These are phyloP conservation scores for Brienomyrus longianalis DNA, from an alignment of 2,113 vertebrate species.

Conservation along the genomic window DNA sequence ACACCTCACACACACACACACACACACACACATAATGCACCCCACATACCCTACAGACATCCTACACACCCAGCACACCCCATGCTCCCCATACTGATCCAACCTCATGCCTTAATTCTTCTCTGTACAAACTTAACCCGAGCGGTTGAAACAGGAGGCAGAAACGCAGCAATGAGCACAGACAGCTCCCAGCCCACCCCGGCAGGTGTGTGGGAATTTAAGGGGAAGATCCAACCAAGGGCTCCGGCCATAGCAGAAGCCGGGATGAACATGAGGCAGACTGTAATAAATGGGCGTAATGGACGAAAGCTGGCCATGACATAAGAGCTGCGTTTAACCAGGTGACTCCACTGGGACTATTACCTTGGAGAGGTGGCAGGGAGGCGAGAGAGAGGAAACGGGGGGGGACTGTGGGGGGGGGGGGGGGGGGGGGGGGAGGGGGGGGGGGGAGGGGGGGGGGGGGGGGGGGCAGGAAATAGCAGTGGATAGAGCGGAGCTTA, in stretches of 20 bases:
- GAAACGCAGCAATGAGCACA: not conserved
- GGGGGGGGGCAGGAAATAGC: constrained; percentile 33
- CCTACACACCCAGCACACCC: too few species aligned
- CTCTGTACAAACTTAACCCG: not conserved
- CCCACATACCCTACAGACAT: not conserved
- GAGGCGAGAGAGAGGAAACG: constrained; percentile 15
- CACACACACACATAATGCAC: not conserved
- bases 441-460: constrained; percentile 1
- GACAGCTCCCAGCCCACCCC: constrained; percentile 30
- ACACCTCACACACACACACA: not conserved
- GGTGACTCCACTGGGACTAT: constrained; percentile 14
- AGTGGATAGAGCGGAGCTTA: constrained; percentile 62
- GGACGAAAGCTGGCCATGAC: constrained; percentile 23
- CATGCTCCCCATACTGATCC: not conserved
- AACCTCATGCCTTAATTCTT: not conserved
- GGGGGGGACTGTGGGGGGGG: not conserved
- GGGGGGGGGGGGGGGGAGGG: constrained; percentile 17
- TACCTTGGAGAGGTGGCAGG: not conserved
- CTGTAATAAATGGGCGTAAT: constrained; percentile 50
- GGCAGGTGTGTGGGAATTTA: constrained; percentile 56
- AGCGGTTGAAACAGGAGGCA: not conserved
- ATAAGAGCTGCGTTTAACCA: constrained; percentile 6
- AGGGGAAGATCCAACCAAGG: constrained; percentile 44
- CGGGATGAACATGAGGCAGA: constrained; percentile 47
- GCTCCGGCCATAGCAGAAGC: constrained; percentile 39